Evolutionary conservation across 2,797 vertebrate species (phyloP), one percentile per base, ranked within the genome.

Genomic region (Danionella dracula): DNA sequence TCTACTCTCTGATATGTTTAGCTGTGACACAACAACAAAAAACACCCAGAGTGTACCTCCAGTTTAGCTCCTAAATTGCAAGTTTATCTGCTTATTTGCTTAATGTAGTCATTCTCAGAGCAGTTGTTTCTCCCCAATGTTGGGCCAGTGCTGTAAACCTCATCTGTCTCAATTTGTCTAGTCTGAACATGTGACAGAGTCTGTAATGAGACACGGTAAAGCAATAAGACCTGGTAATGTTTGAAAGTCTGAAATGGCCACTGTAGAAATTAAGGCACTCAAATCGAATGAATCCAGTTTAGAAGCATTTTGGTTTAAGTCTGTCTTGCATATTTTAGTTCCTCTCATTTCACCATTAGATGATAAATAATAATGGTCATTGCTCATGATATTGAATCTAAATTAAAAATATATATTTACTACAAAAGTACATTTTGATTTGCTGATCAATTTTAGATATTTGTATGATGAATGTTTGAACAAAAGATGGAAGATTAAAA

Each of bases 151-250:
- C 53, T 50, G 63, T 45, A 70, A 70, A 70, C 54, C 62, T 67
- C 72, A 74, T 74, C 72, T 57, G 67, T 72, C 66, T 74, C 66
- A 66, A 74, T 77, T 70, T 74, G 69, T 59, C 40, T 49, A 63
- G 51, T 40, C 46, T 74, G 42, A 74, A 64, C 62, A 72, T 44
- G 44, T 69, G 72, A 70, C 37, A 17, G 20, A 56, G 34, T 21
- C 20, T 49, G 67, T 59, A 59, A 49, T 63, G 27, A 44, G 29
- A 21, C 45, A 64, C 67, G 57, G 66, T 55, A 66, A 63, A 58
- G 48, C 58, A 74, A 69, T 72, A 38, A 69, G 70, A 64, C 32
- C 23, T 21, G 20, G 53, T 49, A 38, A 69, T 51, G 21, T 48
- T 11, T 21, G 11, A 31, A 45, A 41, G 60, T 64, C 6, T 16